A percentile compares a stretch with the other conserved stretches of the same genome.
Evolutionary conservation across 2,888 invertebrate species (phyloP).

Genomic region (Dasypolia templi): DNA sequence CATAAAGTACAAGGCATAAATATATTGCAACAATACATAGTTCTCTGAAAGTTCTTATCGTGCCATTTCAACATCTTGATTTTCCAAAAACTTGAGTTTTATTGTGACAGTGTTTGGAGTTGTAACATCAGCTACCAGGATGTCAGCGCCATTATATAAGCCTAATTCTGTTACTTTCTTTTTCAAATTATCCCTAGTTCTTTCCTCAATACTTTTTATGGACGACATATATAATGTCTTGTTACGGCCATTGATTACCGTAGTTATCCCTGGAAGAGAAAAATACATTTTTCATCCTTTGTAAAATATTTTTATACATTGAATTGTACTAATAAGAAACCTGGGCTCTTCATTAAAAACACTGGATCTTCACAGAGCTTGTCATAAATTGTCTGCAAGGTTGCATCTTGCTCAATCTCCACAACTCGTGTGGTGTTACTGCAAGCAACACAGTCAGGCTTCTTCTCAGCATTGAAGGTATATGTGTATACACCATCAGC

Average conservation of each 20-base stretch:
- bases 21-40: slow-evolving; percentile 6
- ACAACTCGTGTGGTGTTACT: slow-evolving; percentile 93
- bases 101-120: slow-evolving; percentile 95
- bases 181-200: slow-evolving; percentile 96
- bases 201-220: slow-evolving; percentile 97
- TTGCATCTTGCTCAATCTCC: slow-evolving; percentile 90
- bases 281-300: background rate
- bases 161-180: slow-evolving; percentile 96
- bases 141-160: slow-evolving; percentile 95
- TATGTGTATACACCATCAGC: slow-evolving; percentile 98
- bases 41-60: slow-evolving; percentile 57
- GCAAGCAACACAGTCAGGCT: slow-evolving; percentile 96
- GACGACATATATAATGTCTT: slow-evolving; percentile 98
- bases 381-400: slow-evolving; percentile 95
- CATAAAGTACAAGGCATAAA: slow-evolving; percentile 13
- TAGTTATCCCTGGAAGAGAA: slow-evolving; percentile 92
- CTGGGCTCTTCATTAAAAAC: slow-evolving; percentile 98
- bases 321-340: slow-evolving; percentile 70
- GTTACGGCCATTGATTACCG: slow-evolving; percentile 95
- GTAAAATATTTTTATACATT: background rate
- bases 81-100: slow-evolving; percentile 92
- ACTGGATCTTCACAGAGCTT: slow-evolving; percentile 93
- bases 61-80: slow-evolving; percentile 89
- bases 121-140: slow-evolving; percentile 97
- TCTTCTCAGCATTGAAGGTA: slow-evolving; percentile 97